A percentile compares a stretch with the other conserved stretches of the same genome.
Conservation (phyloP, 1,140 invertebrate genomes). For the Cydia strobilella region DNA sequence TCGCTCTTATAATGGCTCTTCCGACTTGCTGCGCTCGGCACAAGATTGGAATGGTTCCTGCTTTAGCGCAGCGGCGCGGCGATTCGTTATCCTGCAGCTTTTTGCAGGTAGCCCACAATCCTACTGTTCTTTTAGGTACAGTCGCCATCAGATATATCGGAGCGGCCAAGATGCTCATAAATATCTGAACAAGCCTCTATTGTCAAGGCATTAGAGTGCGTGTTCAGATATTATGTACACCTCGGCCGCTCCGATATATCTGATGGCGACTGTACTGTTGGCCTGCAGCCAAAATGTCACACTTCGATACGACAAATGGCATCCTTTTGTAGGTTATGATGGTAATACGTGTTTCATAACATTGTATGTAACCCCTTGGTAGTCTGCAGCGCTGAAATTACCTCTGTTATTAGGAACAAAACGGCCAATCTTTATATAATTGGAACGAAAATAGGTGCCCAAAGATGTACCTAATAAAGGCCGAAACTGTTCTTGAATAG, state of each 20-base stretch:
- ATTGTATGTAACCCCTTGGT: background rate
- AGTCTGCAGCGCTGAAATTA: background rate
- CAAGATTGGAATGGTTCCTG: background rate
- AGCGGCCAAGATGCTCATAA: no score
- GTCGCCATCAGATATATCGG: no score
- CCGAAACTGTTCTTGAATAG: background rate
- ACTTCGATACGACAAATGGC: background rate
- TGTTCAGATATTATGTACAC: no score
- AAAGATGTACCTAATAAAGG: background rate
- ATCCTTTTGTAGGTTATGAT: background rate
- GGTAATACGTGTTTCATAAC: constrained; percentile 7
- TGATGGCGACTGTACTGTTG: no score
- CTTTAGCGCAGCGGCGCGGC: background rate
- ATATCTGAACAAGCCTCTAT: no score
- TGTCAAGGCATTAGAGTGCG: no score
- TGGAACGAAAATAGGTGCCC: background rate
- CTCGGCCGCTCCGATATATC: no score
- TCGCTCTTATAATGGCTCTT: background rate
- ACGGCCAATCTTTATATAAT: background rate
- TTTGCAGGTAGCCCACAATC: constrained; percentile 13
- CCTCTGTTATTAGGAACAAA: background rate
- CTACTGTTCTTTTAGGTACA: constrained; percentile 9
- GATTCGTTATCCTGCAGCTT: constrained; percentile 3
- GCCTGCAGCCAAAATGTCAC: background rate
- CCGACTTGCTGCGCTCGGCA: background rate